These are phyloP conservation scores for Physella acuta DNA, from an alignment of 1,140 invertebrate genomes.

Conservation along the genomic window DNA sequence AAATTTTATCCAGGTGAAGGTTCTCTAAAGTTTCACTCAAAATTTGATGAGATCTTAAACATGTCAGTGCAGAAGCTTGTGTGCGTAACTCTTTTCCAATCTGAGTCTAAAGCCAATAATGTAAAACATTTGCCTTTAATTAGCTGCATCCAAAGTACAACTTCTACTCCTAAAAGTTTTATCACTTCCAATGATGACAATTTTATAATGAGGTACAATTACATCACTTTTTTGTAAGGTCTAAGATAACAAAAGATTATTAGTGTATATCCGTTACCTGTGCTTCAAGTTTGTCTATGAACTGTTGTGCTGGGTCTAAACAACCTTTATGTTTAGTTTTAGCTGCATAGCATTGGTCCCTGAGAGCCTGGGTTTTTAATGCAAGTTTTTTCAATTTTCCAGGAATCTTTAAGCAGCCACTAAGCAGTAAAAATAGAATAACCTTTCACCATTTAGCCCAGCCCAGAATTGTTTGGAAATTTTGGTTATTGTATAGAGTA, in stretches of 20 bases:
- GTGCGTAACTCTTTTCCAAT: slow-evolving; percentile 2
- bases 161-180: too few relatives aligned
- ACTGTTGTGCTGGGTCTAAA: slow-evolving; percentile 15
- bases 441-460: neutral
- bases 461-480: neutral
- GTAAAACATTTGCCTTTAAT: too few relatives aligned
- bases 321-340: slow-evolving; percentile 29
- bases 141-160: too few relatives aligned
- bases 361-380: slow-evolving; percentile 27
- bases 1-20: slow-evolving; percentile 5
- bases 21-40: neutral
- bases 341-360: slow-evolving; percentile 24
- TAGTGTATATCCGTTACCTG: too few relatives aligned
- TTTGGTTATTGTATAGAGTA: neutral
- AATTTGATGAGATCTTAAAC: slow-evolving; percentile 9
- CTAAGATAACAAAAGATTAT: too few relatives aligned
- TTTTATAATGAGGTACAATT: too few relatives aligned
- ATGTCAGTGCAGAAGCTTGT: neutral
- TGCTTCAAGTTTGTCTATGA: slow-evolving; percentile 30
- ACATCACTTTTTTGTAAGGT: too few relatives aligned
- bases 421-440: slow-evolving; percentile 24
- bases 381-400: slow-evolving; percentile 28
- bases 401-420: slow-evolving; percentile 32
- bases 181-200: too few relatives aligned
- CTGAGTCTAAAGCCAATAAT: too few relatives aligned